Base-by-base conservation (phyloP, 2,888 invertebrate species). In the Troides oblongomaculatus region DNA sequence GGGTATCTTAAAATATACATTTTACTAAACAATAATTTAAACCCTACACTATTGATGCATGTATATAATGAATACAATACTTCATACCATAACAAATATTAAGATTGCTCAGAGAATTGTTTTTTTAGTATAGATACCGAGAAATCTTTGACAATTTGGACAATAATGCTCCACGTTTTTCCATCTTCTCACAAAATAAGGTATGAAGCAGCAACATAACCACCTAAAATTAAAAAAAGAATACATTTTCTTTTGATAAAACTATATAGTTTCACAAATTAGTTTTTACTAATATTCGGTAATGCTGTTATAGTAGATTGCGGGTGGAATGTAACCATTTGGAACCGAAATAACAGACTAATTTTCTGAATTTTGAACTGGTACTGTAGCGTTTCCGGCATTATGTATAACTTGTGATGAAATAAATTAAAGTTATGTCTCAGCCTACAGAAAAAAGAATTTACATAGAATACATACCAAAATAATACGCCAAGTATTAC, bases 151-250 rank as follows among this genome's bases (percentile, higher is more conserved):
- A 71, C 92, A 92, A 62, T 79, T 85, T 0, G 92, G 91, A 69
- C 92, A 92, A 68, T 86, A 85, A 72, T 92, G 92, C 66, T 92
- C 90, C 0, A 92, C 92, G 67, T 91, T 89, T 73, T 89, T 91
- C 90, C 90, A 92, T 66, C 84, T 80, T 70, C 85, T 90, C 3
- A 82, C 78, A 18, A 89, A 69, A 73, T 92, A 92, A 0, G 92
- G 92, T 53, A 90, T 63, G 46, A 92, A 68, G 67, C 92, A 92
- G 78, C 92, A 91, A 75, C 90, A 92, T 73, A 92, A 64, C 91
- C 92, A 92, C 92, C 92, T 92, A 84, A 2, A 75, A 77, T 57
- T n/a, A 62, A 12, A 43, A 63, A 53, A 25, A 50, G 60, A 59
- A 53, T n/a, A 53, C 12, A 46, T 46, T 14, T 50, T 50, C 18